Conservation (phyloP, 2,797 vertebrate genomes). For the Cirrhinus molitorella region DNA sequence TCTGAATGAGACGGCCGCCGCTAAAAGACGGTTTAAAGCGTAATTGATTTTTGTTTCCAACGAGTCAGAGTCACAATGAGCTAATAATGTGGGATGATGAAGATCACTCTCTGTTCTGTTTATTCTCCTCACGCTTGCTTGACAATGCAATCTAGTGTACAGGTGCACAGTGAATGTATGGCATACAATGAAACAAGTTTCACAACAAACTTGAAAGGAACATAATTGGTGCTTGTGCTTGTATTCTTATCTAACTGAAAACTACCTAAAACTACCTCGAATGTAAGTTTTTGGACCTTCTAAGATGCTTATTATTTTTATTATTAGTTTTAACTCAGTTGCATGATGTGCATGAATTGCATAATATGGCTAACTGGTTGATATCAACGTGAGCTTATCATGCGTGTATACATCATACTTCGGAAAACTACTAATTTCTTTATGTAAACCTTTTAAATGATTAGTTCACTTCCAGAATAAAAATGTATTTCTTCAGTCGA, state of each 20-base stretch:
- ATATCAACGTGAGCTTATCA: not conserved
- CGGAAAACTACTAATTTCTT: not conserved
- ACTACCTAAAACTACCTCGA: not conserved
- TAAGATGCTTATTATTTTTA: not conserved
- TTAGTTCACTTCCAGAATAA: too few species aligned
- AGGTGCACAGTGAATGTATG: not conserved
- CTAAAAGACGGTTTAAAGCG: slow-evolving; percentile 64
- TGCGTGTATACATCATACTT: not conserved
- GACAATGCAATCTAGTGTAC: slow-evolving; percentile 24
- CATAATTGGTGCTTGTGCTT: not conserved
- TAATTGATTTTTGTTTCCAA: slow-evolving; percentile 67
- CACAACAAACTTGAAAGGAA: not conserved
- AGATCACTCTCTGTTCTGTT: slow-evolving; percentile 49
- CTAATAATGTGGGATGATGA: slow-evolving; percentile 64
- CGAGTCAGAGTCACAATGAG: slow-evolving; percentile 61
- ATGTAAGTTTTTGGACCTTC: not conserved
- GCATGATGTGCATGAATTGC: too few species aligned
- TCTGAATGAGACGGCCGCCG: slow-evolving; percentile 57
- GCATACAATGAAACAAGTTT: not conserved
- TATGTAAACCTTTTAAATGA: too few species aligned
- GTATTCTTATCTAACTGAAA: not conserved
- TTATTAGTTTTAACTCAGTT: not conserved
- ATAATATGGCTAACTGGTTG: not conserved
- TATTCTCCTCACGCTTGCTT: slow-evolving; percentile 18
- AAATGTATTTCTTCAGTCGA: too few species aligned